Evolutionary conservation across 2,113 vertebrate species (phyloP).

Genomic region (Mola mola): DNA sequence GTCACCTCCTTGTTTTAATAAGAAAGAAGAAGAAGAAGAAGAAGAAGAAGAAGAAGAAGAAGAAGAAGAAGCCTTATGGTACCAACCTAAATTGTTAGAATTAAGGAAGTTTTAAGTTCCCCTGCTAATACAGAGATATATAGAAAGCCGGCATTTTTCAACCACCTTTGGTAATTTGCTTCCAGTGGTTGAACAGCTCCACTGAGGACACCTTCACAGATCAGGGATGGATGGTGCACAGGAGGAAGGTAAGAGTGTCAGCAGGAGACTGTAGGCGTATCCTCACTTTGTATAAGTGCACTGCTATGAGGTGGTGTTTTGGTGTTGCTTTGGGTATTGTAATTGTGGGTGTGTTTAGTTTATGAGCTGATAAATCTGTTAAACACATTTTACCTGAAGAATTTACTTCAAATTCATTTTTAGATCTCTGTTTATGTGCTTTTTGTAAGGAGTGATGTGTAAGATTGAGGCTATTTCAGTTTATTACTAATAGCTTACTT

Average conservation of each 20-base stretch:
- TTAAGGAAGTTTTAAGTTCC: constrained; percentile 86
- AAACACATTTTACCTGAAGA: neutral
- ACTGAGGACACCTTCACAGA: constrained; percentile 33
- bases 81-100: constrained; percentile 80
- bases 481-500: neutral
- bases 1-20: constrained; percentile 78
- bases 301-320: constrained; percentile 13
- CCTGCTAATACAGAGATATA: constrained; percentile 80
- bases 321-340: constrained; percentile 9
- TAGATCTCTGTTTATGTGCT: too few species aligned
- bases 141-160: constrained; percentile 77
- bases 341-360: neutral
- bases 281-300: constrained; percentile 31
- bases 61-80: constrained; percentile 75
- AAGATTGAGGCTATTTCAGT: neutral
- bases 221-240: constrained; percentile 19
- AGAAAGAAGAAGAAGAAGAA: constrained; percentile 66
- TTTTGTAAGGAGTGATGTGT: neutral
- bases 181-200: constrained; percentile 59
- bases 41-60: constrained; percentile 66
- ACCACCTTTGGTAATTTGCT: constrained; percentile 75
- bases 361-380: neutral
- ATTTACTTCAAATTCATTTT: too few species aligned
- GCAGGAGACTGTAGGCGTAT: constrained; percentile 59
- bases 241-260: constrained; percentile 59